Evolutionary conservation across 2,113 vertebrate genomes (phyloP), one percentile per base, ranked within the genome.

Genomic region (Cryptoleucopteryx plumbea): DNA sequence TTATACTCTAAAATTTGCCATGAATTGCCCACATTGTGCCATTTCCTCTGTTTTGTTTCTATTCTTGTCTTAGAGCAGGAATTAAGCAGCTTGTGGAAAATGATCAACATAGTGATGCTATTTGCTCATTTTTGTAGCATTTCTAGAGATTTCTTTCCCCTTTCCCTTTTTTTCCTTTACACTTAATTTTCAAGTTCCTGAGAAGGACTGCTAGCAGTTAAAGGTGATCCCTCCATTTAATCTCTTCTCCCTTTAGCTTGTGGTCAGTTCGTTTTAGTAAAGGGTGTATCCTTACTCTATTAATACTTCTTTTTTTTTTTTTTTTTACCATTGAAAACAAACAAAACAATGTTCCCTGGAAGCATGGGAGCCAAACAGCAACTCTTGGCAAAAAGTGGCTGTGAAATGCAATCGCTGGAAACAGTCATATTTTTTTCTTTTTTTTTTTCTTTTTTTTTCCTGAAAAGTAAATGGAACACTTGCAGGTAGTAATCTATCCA

Each of bases 351-450:
- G 73, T 93, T 96, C 74, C 86, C 70, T 95, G 66, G 66, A 91
- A 92, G 59, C 84, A 82, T 48, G 68, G 50, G 91, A 96, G 45
- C 36, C 79, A 79, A 93, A 77, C 43, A 90, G 43, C 15, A 88
- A 7, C 72, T 79, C 83, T 75, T 89, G 92, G 86, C 92, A 82
- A 65, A 96, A 86, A 75, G 53, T 32, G 56, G 13, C 20, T 58
- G 12, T 34, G 86, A 86, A 96, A n/a, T 78, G 92, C 88, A 94
- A 86, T 96, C 91, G 94, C 86, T 95, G 93, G 96, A 97, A 97
- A 61, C 14, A 61, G 65, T 55, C 3, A 23, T 19, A 45, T 3
- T 10, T 8, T 3, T 12, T 19, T 25, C 4, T 25, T 10, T 75
- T 23, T 19, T 13, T 31, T 50, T 17, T 27, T 47, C 16, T 20